Base-by-base conservation (phyloP, 2,888 invertebrate species). In the Drosophila flavopinicola region DNA sequence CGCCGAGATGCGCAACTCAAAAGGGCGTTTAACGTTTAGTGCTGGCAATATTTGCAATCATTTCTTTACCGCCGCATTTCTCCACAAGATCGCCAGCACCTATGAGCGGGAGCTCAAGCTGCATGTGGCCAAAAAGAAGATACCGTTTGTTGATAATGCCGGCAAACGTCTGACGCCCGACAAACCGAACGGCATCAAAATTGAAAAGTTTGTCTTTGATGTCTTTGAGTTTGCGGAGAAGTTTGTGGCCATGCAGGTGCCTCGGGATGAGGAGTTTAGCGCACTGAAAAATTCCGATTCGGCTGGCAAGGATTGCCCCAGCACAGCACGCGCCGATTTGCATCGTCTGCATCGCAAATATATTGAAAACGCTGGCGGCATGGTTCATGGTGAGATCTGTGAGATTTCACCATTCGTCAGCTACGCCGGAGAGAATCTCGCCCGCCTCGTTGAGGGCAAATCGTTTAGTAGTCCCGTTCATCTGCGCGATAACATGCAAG, bases 201-300 rank as follows among this genome's bases (percentile, higher is more conserved):
- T 99, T 92, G 99, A 99, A 89, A 99, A 99, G 91, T 99, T 99
- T 90, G 96, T 99, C 7, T 99, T 99, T 90, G 99, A 99, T 91
- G 98, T 99, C 0, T 99, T 99, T 89, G 96, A 96, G 87, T 98
- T 97, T 91, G 94, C 98, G 0, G 94, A 96, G 71, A 95, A 95
- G 80, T 97, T 99, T 88, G 97, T 96, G 9, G 97, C 97, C 5
- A 96, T 98, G 94, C 98, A 99, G 92, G 96, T 97, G 0, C 93
- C 95, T 0, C 94, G 99, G 39, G 95, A 96, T 75, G 95, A 96
- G 63, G 99, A 99, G 90, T 99, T 99, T 90, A 98, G 99, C 78
- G 98, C 99, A 0, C 91, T 99, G 72, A 99, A 99, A 90, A 99
- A 99, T 91, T 93, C 96, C 1, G 96, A 99, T 89, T 92, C 94